These are phyloP conservation scores for Porites divaricata DNA, from an alignment of 92 coral and sea anemone species.

Conservation along the genomic window DNA sequence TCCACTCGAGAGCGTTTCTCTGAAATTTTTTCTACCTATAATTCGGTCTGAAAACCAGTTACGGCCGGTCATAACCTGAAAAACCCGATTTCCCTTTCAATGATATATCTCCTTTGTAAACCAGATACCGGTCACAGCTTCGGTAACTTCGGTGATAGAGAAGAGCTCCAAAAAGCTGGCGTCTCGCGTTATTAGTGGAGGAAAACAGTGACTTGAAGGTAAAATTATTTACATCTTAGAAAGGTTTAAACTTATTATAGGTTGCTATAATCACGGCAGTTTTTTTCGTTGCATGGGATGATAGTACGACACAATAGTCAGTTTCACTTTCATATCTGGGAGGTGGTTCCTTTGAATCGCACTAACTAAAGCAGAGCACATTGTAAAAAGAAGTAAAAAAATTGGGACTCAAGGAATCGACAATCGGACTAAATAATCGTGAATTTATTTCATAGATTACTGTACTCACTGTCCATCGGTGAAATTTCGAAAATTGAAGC, in stretches of 20 bases:
- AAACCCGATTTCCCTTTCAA: neutral
- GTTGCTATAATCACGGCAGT: neutral
- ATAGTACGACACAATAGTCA: neutral
- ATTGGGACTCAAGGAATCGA: neutral
- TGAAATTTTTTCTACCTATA: neutral
- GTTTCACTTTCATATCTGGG: neutral
- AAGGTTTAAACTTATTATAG: neutral
- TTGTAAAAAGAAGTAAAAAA: neutral
- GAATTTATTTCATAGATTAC: neutral
- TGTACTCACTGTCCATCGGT: constrained; percentile 1
- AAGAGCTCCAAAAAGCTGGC: neutral
- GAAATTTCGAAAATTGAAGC: neutral
- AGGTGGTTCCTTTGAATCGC: neutral
- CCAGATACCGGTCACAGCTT: neutral
- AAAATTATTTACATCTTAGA: neutral
- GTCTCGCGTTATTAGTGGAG: neutral
- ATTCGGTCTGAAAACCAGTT: neutral
- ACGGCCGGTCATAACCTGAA: neutral
- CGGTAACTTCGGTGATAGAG: neutral
- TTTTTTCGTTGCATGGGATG: neutral
- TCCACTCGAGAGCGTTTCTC: neutral
- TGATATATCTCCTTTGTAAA: neutral
- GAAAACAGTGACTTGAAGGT: neutral
- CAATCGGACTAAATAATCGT: neutral
- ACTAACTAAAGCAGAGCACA: neutral